Base-by-base conservation (phyloP, 2,888 invertebrate genomes). In the Drosophila gaucha region DNA sequence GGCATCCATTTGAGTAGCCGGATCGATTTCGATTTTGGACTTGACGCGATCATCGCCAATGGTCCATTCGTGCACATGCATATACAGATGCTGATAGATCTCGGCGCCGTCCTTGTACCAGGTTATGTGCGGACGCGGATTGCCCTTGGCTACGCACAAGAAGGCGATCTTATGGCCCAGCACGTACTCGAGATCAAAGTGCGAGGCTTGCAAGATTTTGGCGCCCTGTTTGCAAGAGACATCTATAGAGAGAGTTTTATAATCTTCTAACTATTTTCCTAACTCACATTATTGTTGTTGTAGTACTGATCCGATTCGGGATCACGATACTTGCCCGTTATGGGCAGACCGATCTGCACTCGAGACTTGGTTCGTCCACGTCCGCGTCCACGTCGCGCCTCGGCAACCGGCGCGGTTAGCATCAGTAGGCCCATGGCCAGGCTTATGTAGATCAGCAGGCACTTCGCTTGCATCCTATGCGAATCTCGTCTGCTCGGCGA, bases 81-180 rank as follows among this genome's bases (percentile, higher is more conserved):
- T 93, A 91, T 97, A 97, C 58, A 95, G 94, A 93, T 97, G 97
- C 26, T 96, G 95, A 88, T 97, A 97, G 89, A 98, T 96, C 92
- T 98, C 98, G 14, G 96, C 95, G 28, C 97, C 98, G 90, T 98
- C 98, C 91, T 98, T 98, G 91, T 96, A 97, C 98, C 98, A 98
- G 18, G 97, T 98, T 71, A 98, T 97, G 76, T 97, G 96, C 0
- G 98, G 98, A 41, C 97, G 93, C 0, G 98, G 98, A 73, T 95
- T 95, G 1, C 98, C 98, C 89, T 95, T 95, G 0, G 98, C 98
- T 43, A 96, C 96, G 91, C 98, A 98, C 62, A 98, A 93, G 90
- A 98, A 97, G 9, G 97, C 96, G 70, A 98, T 97, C 92, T 98
- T 98, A 91, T 98, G 97, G 0, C 98, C 98, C 88, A 98, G 92